Conservation (phyloP, 64 coral and sea anemone species). For the Pocillopora verrucosa region DNA sequence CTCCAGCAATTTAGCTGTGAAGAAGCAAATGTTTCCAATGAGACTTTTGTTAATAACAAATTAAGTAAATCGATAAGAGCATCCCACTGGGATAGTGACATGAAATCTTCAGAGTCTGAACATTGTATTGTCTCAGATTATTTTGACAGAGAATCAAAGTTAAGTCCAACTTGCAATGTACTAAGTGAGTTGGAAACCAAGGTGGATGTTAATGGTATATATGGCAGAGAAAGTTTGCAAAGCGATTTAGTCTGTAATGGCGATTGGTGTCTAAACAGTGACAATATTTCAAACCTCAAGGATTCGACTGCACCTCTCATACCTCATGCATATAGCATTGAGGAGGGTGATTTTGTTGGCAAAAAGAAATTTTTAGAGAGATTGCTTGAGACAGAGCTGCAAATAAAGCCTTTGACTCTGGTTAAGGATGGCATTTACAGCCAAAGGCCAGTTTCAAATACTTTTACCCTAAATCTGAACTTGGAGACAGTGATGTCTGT, state of each 20-base stretch:
- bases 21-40: neutral
- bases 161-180: too few relatives aligned
- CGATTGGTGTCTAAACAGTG: neutral
- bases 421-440: neutral
- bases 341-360: neutral
- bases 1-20: neutral
- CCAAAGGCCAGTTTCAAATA: neutral
- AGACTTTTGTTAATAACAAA: neutral
- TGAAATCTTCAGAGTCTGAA: too few relatives aligned
- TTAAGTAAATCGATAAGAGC: too few relatives aligned
- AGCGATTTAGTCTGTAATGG: neutral
- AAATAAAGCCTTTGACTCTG: neutral
- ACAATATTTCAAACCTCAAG: neutral
- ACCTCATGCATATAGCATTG: too few relatives aligned
- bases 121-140: too few relatives aligned
- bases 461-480: neutral
- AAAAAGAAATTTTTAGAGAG: neutral
- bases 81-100: too few relatives aligned
- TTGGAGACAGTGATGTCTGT: neutral
- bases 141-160: too few relatives aligned
- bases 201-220: too few relatives aligned
- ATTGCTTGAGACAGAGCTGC: neutral
- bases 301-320: neutral
- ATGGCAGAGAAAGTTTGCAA: too few relatives aligned
- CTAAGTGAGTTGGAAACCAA: too few relatives aligned